Evolutionary conservation across 1,140 invertebrate species (phyloP).

Genomic region (Calephelis nemesis): DNA sequence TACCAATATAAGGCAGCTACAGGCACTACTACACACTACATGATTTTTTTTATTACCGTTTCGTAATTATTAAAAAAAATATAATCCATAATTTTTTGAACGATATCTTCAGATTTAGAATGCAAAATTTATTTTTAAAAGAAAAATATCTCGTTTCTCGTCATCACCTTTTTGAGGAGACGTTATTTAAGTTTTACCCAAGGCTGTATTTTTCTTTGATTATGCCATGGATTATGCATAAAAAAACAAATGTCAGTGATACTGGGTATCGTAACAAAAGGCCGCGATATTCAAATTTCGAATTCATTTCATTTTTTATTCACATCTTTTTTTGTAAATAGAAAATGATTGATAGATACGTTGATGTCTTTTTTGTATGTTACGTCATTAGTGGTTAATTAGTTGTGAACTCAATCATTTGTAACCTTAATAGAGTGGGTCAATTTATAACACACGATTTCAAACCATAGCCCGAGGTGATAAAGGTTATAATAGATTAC

Average conservation of each 20-base stretch:
- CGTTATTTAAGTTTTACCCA: no score
- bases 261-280: conserved; percentile 51
- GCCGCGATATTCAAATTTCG: conserved; percentile 65
- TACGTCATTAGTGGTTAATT: conserved; percentile 74
- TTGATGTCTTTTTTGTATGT: conserved; percentile 70
- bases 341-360: conserved; percentile 69
- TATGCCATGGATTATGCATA: no score
- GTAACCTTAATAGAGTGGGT: conserved; percentile 37
- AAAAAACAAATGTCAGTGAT: conserved; percentile 16
- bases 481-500: conserved; percentile 9
- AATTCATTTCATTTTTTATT: conserved; percentile 51
- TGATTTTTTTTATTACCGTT: no score
- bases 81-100: no score
- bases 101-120: no score
- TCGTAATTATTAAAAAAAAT: no score
- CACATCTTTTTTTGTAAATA: conserved; percentile 58
- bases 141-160: no score
- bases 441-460: background rate
- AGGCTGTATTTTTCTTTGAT: no score
- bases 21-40: no score
- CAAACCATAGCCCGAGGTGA: background rate
- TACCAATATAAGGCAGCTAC: no score
- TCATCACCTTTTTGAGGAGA: no score
- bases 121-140: background rate
- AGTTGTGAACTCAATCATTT: conserved; percentile 67